Conservation (phyloP, 2,797 vertebrate genomes). For the Erithacus rubecula region DNA sequence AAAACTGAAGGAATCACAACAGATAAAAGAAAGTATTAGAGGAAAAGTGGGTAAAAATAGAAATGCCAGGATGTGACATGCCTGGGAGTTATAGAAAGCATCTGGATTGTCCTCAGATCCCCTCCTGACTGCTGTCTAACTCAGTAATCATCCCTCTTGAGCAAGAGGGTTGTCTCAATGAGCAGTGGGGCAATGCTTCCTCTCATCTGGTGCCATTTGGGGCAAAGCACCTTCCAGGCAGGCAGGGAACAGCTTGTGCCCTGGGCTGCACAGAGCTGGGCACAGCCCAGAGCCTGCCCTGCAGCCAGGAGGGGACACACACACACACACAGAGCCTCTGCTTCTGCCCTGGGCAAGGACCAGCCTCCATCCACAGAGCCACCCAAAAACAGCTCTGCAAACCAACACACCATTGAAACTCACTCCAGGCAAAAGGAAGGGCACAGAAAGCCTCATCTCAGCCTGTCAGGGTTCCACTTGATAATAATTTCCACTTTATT, state of each 20-base stretch:
- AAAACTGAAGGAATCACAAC: not conserved
- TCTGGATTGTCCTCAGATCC: constrained; percentile 56
- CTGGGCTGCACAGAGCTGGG: fast-evolving
- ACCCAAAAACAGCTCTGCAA: not conserved
- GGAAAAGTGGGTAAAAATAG: constrained; percentile 49
- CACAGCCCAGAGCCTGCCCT: not conserved
- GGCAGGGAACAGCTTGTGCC: not conserved
- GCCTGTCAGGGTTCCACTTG: not conserved
- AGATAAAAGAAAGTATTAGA: not conserved
- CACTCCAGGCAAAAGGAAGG: not conserved
- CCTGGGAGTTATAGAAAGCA: constrained; percentile 37
- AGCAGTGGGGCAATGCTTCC: not conserved
- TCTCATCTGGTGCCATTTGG: not conserved
- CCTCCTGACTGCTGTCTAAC: constrained; percentile 37
- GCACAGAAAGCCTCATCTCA: not conserved
- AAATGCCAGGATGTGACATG: constrained; percentile 27
- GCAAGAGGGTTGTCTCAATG: not conserved
- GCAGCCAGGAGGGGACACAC: fast-evolving
- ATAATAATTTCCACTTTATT: not conserved
- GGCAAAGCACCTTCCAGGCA: not conserved
- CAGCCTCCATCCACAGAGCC: fast-evolving
- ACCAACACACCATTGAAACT: not conserved
- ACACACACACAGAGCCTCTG: fast-evolving
- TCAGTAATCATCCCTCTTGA: not conserved
- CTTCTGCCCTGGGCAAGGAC: not conserved